Base-by-base conservation (phyloP, 2,888 invertebrate genomes). In the Chrysomela aeneicollis region DNA sequence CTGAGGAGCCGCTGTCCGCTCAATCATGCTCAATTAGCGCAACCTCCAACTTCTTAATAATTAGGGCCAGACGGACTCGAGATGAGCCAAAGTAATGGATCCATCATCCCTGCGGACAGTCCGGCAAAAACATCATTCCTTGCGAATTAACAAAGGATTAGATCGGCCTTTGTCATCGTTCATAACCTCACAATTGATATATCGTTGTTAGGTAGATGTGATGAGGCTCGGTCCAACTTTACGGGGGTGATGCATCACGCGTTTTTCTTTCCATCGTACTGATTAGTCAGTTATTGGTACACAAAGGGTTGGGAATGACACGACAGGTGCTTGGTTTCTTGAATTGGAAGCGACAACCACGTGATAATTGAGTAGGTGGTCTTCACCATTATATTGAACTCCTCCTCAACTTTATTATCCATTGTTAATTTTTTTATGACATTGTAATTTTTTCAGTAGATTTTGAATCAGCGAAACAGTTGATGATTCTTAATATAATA, bases 51-150 rank as follows among this genome's bases (percentile, higher is more conserved):
- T 80, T 81, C 78, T 77, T 79, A 76, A 80, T 82, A 82, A 82
- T 82, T 82, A 81, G 76, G 78, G 77, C 74, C 74, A 76, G 76
- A 74, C 74, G 70, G 68, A 64, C 58, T 59, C 72, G 73, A 68
- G 82, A 82, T 80, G 81, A 79, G 78, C 78, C 80, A 82, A 83
- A 83, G 82, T 83, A 83, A 83, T 83, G 83, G 83, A 83, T 83
- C 83, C 83, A 83, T 83, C 83, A 83, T 83, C 82, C 83, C 82
- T 73, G 68, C 77, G 82, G 82, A 82, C 80, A 79, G 78, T 72
- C 76, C 69, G 67, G 75, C 76, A 76, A 77, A 76, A 77, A 74
- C 76, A 76, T 74, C 75, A 72, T 74, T 73, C 74, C 71, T 69
- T 70, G 66, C 72, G 71, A 73, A 74, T 76, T 76, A 75, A 72